These are phyloP conservation scores for Agrochola circellaris DNA, from an alignment of 2,888 invertebrate genomes.

Conservation along the genomic window DNA sequence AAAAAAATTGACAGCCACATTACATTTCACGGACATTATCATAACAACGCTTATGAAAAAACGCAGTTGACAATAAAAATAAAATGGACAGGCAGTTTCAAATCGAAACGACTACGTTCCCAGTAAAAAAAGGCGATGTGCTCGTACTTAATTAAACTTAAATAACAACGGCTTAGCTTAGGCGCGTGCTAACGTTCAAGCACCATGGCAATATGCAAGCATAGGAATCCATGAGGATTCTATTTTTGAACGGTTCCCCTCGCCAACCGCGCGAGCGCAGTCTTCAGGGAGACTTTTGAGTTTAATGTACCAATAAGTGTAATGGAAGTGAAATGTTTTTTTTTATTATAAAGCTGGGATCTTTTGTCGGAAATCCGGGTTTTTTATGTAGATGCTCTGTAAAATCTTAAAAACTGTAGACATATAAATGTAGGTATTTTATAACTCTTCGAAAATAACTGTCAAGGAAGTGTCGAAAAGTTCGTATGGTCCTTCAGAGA, in stretches of 20 bases:
- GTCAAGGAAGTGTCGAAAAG: background rate
- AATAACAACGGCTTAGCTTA: constrained; percentile 50
- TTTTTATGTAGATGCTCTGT: constrained; percentile 10
- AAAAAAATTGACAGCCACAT: too few species aligned
- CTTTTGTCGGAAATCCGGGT: constrained; percentile 16
- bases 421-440: background rate
- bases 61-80: too few species aligned
- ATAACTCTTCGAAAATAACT: background rate
- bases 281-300: constrained; percentile 75
- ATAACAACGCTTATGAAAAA: too few species aligned
- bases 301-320: constrained; percentile 81
- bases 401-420: background rate
- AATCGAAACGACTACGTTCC: too few species aligned
- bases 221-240: constrained; percentile 81
- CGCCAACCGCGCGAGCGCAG: constrained; percentile 79
- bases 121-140: too few species aligned
- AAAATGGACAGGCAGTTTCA: too few species aligned
- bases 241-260: constrained; percentile 85
- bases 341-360: constrained; percentile 3
- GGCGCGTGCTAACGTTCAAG: constrained; percentile 75
- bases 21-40: too few species aligned
- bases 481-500: background rate
- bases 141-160: constrained; percentile 33
- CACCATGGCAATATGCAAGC: constrained; percentile 71
- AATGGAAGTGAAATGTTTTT: constrained; percentile 60